Conservation (phyloP, 2,113 vertebrate genomes). For the Takifugu flavidus region DNA sequence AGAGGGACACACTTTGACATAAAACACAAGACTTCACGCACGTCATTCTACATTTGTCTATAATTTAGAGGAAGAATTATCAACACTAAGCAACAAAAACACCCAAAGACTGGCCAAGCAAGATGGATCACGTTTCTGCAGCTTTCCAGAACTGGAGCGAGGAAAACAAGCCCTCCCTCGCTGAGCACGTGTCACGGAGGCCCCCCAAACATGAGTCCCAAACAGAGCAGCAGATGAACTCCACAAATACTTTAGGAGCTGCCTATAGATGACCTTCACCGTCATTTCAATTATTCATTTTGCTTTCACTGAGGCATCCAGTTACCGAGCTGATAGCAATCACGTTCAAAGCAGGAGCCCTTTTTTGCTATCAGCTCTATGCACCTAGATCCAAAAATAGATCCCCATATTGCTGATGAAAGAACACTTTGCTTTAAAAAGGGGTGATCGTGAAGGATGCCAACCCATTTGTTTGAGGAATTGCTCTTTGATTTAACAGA, state of each 20-base stretch:
- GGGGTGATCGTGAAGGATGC: too few species aligned
- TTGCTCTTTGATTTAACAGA: constrained; percentile 5
- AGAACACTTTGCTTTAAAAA: neutral
- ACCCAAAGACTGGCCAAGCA: too few species aligned
- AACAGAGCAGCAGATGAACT: constrained; percentile 1
- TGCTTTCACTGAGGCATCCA: constrained; percentile 11
- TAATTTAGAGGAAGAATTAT: neutral
- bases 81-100: too few species aligned
- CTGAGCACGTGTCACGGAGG: neutral
- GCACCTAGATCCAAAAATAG: constrained; percentile 50
- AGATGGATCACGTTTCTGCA: too few species aligned
- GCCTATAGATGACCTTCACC: constrained; percentile 11
- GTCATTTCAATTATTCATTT: constrained; percentile 22
- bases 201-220: constrained; percentile 5
- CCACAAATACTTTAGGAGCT: neutral
- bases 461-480: neutral
- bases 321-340: constrained; percentile 13
- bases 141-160: neutral
- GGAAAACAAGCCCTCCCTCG: neutral
- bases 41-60: too few species aligned
- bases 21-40: too few species aligned
- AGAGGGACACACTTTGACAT: too few species aligned
- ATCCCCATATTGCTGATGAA: constrained; percentile 17
- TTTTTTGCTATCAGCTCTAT: constrained; percentile 10
- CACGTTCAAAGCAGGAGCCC: constrained; percentile 1